phyloP scores from a whole-genome alignment of 1,140 invertebrate genomes.

The Hydropsyche tenuis region DNA sequence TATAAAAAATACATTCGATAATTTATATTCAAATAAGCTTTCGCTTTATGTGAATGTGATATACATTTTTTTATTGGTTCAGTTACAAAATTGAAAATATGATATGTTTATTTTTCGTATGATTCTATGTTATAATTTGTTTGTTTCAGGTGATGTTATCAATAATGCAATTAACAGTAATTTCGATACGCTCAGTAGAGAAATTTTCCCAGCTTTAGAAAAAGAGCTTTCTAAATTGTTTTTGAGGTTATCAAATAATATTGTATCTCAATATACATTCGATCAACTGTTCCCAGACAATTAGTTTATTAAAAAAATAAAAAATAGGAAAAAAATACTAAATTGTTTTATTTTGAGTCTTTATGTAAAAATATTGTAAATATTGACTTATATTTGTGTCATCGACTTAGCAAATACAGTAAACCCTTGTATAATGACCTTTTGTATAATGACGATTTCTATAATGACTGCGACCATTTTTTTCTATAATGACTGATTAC shows the following conservation, averaged over 20 bases:
- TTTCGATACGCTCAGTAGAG: conserved; percentile 65
- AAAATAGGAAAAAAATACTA: background rate
- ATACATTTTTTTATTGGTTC: too few species aligned
- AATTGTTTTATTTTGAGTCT: too few species aligned
- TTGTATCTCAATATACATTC: conserved; percentile 65
- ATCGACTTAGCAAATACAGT: too few species aligned
- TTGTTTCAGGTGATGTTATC: conserved; percentile 59
- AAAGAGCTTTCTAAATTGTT: conserved; percentile 64
- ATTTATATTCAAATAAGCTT: too few species aligned
- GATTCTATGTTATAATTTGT: conserved; percentile 43
- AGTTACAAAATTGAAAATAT: background rate
- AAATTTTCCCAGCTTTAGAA: conserved; percentile 66
- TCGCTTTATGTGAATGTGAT: too few species aligned
- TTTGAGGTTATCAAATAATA: conserved; percentile 62
- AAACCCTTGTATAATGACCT: too few species aligned
- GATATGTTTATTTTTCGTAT: background rate
- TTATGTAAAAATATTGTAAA: too few species aligned
- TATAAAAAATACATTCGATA: too few species aligned
- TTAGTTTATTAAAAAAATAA: background rate
- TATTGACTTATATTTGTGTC: too few species aligned
- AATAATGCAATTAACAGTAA: conserved; percentile 70
- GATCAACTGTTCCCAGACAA: conserved; percentile 65
- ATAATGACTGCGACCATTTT: too few species aligned
- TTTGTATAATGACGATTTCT: too few species aligned
- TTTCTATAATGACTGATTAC: too few species aligned